A percentile compares a stretch with the other conserved stretches of the same genome.
phyloP scores from a whole-genome alignment of 2,888 invertebrate genomes.

The Lycaena phlaeas region DNA sequence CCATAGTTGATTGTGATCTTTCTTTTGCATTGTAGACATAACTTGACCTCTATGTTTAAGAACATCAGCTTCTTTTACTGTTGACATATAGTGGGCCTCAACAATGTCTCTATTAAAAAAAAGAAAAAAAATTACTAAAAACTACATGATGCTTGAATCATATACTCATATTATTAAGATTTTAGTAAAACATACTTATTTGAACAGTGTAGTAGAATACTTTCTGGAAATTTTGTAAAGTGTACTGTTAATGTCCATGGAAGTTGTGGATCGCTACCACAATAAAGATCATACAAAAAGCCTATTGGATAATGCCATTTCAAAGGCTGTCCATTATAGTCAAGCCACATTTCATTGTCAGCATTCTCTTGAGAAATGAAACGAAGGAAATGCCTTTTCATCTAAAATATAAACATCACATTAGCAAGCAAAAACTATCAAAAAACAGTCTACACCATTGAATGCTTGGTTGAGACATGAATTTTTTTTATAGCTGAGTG shows the following conservation, averaged over 20 bases:
- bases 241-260: constrained; percentile 97
- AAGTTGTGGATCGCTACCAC: constrained; percentile 78
- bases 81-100: constrained; percentile 95
- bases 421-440: too few species aligned
- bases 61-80: constrained; percentile 98
- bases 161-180: not conserved
- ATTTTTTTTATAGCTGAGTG: too few species aligned
- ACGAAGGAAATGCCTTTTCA: constrained; percentile 89
- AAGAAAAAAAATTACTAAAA: not conserved
- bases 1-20: constrained; percentile 98
- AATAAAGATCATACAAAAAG: constrained; percentile 89
- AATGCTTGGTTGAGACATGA: too few species aligned
- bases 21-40: constrained; percentile 93
- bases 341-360: constrained; percentile 94
- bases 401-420: too few species aligned
- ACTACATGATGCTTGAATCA: not conserved
- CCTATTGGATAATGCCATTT: constrained; percentile 94
- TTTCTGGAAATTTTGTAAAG: constrained; percentile 95
- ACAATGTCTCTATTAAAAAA: constrained; percentile 82
- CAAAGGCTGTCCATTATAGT: constrained; percentile 90
- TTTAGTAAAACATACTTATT: constrained; percentile 75
- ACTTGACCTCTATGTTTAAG: constrained; percentile 94
- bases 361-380: constrained; percentile 86
- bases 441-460: too few species aligned
- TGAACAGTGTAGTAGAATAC: constrained; percentile 87